Evolutionary conservation across 2,888 invertebrate species (phyloP), one percentile per base, ranked within the genome.

Genomic region (Pammene aurita): DNA sequence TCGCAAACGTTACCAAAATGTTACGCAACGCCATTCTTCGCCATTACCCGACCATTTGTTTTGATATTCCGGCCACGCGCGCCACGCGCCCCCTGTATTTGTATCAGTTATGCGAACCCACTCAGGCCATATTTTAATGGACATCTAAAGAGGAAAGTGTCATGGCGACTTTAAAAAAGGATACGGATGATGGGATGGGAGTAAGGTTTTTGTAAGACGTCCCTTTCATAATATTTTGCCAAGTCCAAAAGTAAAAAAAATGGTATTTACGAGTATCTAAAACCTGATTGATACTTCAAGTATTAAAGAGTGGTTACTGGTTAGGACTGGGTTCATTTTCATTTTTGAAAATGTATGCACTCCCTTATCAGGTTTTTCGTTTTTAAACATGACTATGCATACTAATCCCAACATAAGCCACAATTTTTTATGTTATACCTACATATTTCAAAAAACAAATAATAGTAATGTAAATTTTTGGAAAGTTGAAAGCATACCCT

Each of bases 61-160:
- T 75, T 75, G 72, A 76, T 77, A 77, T 77, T 76, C 76, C 54
- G 50, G 57, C 71, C 74, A 72, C 73, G 74, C 74, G 65, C 70
- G 54, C 72, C 74, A 72, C 73, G 74, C 74, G 64, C 71, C 52
- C 60, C 34, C 63, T 70, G 68, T 64, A 63, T 70, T 70, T 66
- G 65, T 70, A 72, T 69, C 64, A 56, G 63, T 65, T 65, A 58
- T 58, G 52, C 62, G 67, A 65, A 57, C 41, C 57, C 66, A 54
- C 62, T 71, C 14, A 63, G 60, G 68, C 60, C 56, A 70, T 70
- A 63, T 72, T 66, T 66, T 64, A 57, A 66, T 66, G 60, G 67
- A 46, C 55, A 18, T 68, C 65, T 52, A 26, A 56, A 52, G 55
- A 46, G 50, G 34, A 60, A 61, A 66, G 61, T 64, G 67, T 58